phyloP scores from a whole-genome alignment of 2,888 invertebrate genomes.

The Pseudococcus longispinus region DNA sequence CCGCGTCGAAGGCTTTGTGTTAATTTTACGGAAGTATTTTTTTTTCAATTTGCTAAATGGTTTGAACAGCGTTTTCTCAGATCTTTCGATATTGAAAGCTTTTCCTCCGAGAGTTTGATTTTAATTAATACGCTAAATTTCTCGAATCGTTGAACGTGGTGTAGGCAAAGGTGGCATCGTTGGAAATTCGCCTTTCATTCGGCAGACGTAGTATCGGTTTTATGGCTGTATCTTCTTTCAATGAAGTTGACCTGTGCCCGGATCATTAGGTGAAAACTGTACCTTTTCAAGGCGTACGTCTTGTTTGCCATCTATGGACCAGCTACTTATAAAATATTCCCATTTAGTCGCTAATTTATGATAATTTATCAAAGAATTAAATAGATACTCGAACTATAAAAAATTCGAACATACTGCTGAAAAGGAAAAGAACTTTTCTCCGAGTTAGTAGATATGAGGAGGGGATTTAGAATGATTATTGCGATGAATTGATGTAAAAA shows the following conservation, averaged over 20 bases:
- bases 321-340: too few species aligned
- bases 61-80: not conserved
- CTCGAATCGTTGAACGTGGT: not conserved
- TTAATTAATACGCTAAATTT: constrained; percentile 11
- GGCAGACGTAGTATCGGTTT: not conserved
- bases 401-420: too few species aligned
- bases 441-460: too few species aligned
- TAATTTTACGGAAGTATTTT: not conserved
- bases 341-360: too few species aligned
- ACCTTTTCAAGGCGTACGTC: too few species aligned
- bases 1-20: not conserved
- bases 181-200: not conserved
- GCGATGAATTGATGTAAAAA: too few species aligned
- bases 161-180: not conserved
- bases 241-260: not conserved
- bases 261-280: too few species aligned
- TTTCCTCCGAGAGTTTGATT: not conserved
- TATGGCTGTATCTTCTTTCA: not conserved
- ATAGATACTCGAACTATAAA: too few species aligned
- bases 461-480: too few species aligned
- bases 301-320: too few species aligned
- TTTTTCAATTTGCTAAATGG: constrained; percentile 31
- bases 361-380: too few species aligned
- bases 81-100: constrained; percentile 10
- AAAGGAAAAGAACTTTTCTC: too few species aligned